phyloP scores from a whole-genome alignment of 2,888 invertebrate species.

The Dryomyza anilis region DNA sequence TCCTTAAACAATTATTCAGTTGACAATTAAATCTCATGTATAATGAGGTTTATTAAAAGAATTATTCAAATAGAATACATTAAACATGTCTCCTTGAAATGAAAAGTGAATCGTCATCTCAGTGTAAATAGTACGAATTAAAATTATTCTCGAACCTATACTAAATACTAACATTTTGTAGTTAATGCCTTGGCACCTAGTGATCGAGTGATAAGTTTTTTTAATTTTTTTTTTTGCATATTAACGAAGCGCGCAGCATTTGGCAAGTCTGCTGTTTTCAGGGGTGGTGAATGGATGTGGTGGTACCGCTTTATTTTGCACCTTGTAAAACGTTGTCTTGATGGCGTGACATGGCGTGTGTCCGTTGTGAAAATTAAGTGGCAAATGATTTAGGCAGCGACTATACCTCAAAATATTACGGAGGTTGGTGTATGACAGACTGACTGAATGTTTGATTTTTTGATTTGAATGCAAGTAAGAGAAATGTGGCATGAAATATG shows the following conservation, averaged over 20 bases:
- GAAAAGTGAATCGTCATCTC: too few species aligned
- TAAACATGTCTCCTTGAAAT: too few species aligned
- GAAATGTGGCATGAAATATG: neutral
- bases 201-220: neutral
- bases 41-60: too few species aligned
- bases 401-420: slow-evolving; percentile 24
- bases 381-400: slow-evolving; percentile 30
- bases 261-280: neutral
- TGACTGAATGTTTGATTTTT: too few species aligned
- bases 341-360: too few species aligned
- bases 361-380: slow-evolving; percentile 26
- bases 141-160: neutral
- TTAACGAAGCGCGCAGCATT: neutral
- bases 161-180: slow-evolving; percentile 25
- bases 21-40: too few species aligned
- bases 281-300: neutral
- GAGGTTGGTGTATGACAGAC: too few species aligned
- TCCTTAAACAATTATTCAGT: too few species aligned
- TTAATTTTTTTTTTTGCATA: too few species aligned
- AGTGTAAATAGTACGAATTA: too few species aligned
- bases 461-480: too few species aligned
- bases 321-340: slow-evolving; percentile 2
- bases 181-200: slow-evolving; percentile 31
- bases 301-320: slow-evolving; percentile 4
- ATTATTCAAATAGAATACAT: too few species aligned